Conservation (phyloP, 2,797 vertebrate genomes). For the Micrastur ruficollis region DNA sequence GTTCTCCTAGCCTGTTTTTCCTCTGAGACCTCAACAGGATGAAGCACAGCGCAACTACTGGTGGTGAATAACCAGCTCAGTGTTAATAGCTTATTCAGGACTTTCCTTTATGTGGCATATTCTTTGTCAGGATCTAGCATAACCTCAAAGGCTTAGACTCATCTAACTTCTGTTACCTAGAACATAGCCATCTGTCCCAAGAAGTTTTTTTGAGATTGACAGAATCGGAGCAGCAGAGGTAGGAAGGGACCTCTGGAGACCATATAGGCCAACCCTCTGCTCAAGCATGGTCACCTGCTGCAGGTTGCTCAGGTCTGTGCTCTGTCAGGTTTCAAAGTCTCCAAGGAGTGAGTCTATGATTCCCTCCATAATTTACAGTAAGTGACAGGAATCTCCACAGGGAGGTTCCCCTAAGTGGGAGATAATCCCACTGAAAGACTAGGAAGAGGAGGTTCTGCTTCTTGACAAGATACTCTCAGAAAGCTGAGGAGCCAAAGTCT, state of each 20-base stretch:
- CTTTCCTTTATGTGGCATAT: background rate
- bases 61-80: background rate
- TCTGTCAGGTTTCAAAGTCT: background rate
- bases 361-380: background rate
- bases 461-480: background rate
- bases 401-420: background rate
- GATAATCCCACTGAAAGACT: background rate
- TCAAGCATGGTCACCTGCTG: background rate
- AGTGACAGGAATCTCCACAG: background rate
- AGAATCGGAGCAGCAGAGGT: background rate
- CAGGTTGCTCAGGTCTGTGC: background rate
- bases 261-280: background rate
- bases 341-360: background rate
- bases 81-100: background rate
- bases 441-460: background rate
- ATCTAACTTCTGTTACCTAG: background rate
- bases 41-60: accelerated
- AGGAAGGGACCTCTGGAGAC: background rate
- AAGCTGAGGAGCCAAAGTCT: background rate
- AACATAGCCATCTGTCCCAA: background rate
- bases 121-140: background rate
- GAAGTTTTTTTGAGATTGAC: background rate
- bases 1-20: background rate
- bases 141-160: background rate
- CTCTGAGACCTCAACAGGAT: background rate